Percentiles rank a stretch among this genome's conserved stretches.
Evolutionary conservation across 2,113 vertebrate genomes (phyloP).

Genomic region (Parotia lawesii): DNA sequence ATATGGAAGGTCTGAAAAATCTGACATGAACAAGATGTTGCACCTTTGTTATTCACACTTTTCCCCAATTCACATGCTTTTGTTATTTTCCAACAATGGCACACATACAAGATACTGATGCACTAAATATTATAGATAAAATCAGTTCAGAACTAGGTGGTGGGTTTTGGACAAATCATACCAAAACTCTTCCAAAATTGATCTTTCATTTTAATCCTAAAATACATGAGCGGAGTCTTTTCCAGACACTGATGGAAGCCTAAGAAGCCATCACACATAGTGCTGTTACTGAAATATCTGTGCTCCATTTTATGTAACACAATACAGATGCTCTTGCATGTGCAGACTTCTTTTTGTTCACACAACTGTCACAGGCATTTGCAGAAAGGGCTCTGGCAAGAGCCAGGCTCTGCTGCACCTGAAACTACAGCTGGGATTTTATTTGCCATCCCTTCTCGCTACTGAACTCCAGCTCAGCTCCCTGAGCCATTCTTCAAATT

Average conservation of each 20-base stretch:
- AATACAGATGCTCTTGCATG: neutral
- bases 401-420: neutral
- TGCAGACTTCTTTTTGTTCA: rapidly evolving
- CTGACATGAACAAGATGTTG: slow-evolving; percentile 67
- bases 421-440: neutral
- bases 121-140: neutral
- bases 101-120: neutral
- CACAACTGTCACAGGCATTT: neutral
- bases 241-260: neutral
- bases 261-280: neutral
- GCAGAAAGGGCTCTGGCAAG: neutral
- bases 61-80: neutral
- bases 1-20: slow-evolving; percentile 90
- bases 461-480: neutral
- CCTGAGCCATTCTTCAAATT: neutral
- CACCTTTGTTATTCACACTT: neutral
- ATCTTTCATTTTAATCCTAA: neutral
- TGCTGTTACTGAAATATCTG: neutral
- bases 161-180: neutral
- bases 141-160: neutral
- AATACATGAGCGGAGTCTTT: neutral
- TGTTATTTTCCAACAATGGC: neutral
- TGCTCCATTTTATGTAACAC: neutral
- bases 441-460: neutral
- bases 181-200: neutral